These are phyloP conservation scores for Ophraella communa DNA, from an alignment of 2,888 invertebrate genomes.

Conservation along the genomic window DNA sequence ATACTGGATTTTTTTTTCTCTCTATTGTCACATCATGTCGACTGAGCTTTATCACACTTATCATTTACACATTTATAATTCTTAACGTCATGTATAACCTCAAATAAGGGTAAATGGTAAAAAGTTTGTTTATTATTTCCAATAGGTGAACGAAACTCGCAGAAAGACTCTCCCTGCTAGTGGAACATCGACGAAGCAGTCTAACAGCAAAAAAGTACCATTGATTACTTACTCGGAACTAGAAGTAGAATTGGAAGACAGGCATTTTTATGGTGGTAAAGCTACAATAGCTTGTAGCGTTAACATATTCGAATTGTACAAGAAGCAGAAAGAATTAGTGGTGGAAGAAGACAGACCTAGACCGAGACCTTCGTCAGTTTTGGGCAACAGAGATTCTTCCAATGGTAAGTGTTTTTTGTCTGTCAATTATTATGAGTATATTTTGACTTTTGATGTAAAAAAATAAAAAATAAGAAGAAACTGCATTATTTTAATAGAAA, in stretches of 20 bases:
- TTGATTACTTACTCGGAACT: constrained; percentile 48
- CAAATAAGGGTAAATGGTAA: no score
- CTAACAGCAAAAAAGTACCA: constrained; percentile 2
- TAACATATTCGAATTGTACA: constrained; percentile 71
- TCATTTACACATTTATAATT: no score
- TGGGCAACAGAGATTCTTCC: constrained; percentile 72
- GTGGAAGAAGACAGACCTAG: constrained; percentile 77
- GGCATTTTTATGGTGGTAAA: constrained; percentile 69
- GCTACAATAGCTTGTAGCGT: constrained; percentile 71
- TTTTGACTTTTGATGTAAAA: no score
- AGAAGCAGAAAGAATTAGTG: constrained; percentile 66
- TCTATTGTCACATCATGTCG: no score
- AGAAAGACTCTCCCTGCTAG: background rate
- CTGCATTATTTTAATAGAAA: no score
- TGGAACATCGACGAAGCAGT: background rate
- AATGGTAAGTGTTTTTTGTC: constrained; percentile 59
- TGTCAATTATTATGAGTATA: no score
- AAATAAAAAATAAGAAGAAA: no score
- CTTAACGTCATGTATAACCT: no score
- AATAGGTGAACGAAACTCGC: constrained; percentile 8
- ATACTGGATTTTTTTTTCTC: no score
- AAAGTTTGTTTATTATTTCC: background rate
- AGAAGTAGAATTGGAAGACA: constrained; percentile 68
- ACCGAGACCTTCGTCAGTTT: constrained; percentile 74
- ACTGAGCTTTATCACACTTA: no score